Conservation (phyloP, 2,113 vertebrate genomes). For the Rhadina sibilatrix region DNA sequence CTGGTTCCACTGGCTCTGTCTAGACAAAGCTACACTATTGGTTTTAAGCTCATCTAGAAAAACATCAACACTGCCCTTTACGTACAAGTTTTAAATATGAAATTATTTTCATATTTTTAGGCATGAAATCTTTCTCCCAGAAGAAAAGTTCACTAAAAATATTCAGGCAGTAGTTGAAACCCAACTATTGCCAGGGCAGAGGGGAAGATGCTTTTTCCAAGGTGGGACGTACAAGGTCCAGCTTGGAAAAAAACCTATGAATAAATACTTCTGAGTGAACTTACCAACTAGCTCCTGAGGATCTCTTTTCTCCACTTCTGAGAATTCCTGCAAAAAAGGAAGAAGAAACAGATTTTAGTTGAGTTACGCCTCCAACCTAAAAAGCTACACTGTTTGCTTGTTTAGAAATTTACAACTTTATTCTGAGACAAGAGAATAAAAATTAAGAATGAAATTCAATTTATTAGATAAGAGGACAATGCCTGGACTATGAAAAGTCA, state of each 20-base stretch:
- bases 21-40: not conserved
- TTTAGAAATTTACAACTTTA: not conserved
- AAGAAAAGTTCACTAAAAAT: not conserved
- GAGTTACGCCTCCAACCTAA: not conserved
- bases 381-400: not conserved
- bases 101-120: not conserved
- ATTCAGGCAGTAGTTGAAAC: not conserved
- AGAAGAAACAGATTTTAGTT: not conserved
- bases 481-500: not conserved
- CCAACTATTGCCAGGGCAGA: not conserved
- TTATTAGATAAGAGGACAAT: not conserved
- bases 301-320: conserved; percentile 87
- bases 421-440: not conserved
- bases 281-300: conserved; percentile 96
- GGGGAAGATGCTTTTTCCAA: not conserved
- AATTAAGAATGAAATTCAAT: not conserved
- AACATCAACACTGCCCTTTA: not conserved
- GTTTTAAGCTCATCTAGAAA: not conserved
- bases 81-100: not conserved
- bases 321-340: conserved; percentile 77
- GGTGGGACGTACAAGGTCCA: not conserved
- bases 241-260: not conserved
- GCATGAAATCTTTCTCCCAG: not conserved
- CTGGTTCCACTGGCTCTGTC: not conserved
- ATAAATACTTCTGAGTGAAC: conserved; percentile 43